These are phyloP conservation scores for Gymnorhina tibicen DNA, from an alignment of 2,113 vertebrate genomes.

Conservation along the genomic window DNA sequence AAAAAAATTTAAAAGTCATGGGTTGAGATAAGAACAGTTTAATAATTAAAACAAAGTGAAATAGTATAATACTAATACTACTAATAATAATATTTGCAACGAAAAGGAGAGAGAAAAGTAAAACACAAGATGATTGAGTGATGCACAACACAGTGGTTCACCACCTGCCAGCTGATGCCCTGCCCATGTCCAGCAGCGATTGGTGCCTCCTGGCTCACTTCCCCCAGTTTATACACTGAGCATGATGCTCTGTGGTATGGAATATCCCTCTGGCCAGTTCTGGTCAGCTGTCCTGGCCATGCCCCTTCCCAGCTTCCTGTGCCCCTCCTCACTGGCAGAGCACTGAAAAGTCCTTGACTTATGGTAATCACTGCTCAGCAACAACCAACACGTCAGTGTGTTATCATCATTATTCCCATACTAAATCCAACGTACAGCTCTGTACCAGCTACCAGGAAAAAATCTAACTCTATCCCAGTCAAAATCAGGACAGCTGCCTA, in stretches of 20 bases:
- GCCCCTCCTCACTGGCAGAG: neutral
- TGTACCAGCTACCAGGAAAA: neutral
- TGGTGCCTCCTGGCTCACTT: accelerated
- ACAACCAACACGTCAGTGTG: neutral
- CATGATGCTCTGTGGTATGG: neutral
- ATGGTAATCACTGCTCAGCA: neutral
- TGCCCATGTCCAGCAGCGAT: accelerated
- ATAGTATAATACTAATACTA: neutral
- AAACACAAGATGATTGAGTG: neutral
- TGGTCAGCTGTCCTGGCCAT: neutral
- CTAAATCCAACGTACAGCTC: neutral
- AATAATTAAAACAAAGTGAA: neutral
- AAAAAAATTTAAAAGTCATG: neutral
- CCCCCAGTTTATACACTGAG: neutral
- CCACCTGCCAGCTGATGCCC: accelerated
- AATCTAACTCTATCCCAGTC: neutral
- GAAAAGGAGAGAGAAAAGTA: neutral
- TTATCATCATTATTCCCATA: neutral
- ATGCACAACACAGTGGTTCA: no score
- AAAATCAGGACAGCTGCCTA: neutral
- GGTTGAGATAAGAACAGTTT: neutral
- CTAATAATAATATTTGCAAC: neutral
- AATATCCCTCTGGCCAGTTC: no score
- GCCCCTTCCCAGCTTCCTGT: neutral
- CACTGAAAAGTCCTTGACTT: neutral